phyloP scores from a whole-genome alignment of 53 echinoderm and acorn worm species.

The Stichopus horrens region DNA sequence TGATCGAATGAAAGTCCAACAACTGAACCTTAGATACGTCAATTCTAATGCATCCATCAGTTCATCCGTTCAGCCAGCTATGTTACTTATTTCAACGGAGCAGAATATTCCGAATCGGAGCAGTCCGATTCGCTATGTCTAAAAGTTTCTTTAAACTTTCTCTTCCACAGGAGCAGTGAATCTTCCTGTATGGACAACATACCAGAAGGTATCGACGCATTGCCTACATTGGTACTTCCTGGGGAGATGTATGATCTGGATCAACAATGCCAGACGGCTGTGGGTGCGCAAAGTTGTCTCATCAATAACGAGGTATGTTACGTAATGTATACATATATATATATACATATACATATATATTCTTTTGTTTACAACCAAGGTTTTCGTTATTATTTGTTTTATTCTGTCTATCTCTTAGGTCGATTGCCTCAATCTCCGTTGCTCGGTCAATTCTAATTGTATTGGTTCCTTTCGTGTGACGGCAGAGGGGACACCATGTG shows the following conservation, averaged over 20 bases:
- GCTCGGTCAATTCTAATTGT: neutral
- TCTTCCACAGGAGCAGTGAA: neutral
- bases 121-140: too few species aligned
- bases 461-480: neutral
- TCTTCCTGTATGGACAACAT: conserved; percentile 22
- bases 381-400: too few species aligned
- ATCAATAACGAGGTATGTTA: neutral
- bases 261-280: neutral
- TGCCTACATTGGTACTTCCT: conserved; percentile 7
- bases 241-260: conserved; percentile 9
- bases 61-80: too few species aligned
- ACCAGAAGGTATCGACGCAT: neutral
- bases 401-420: neutral
- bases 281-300: neutral
- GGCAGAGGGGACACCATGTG: conserved; percentile 20
- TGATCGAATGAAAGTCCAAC: too few species aligned
- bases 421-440: neutral
- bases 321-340: neutral
- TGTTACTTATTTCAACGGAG: too few species aligned
- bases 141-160: neutral
- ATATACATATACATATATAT: too few species aligned
- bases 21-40: too few species aligned
- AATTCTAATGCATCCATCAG: too few species aligned
- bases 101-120: too few species aligned
- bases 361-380: too few species aligned